A percentile compares a stretch with the other conserved stretches of the same genome.
Conservation (phyloP, 2,113 vertebrate species). For the Sphyrna mokarran region DNA sequence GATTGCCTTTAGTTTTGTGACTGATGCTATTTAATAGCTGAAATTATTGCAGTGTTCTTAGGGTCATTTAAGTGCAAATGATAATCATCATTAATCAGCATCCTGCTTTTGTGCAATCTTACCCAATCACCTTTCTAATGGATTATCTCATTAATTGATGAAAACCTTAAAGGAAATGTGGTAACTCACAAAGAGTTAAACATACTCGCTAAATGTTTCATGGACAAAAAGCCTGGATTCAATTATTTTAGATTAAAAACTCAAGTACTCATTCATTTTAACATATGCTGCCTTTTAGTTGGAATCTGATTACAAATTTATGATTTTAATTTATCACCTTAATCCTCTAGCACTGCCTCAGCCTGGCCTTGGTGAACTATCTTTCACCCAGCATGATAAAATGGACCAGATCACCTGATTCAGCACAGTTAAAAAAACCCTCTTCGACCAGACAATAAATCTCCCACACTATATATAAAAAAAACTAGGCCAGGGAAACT, state of each 20-base stretch:
- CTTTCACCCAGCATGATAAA: background rate
- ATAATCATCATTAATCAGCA: background rate
- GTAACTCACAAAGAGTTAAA: conserved; percentile 30
- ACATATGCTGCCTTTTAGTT: conserved; percentile 33
- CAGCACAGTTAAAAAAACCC: background rate
- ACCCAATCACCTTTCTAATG: background rate
- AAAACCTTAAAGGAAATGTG: background rate
- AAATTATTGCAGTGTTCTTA: conserved; percentile 6
- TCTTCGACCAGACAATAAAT: background rate
- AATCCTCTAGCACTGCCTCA: conserved; percentile 3
- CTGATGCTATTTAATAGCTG: background rate
- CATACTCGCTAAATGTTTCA: conserved; percentile 34
- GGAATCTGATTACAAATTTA: conserved; percentile 33
- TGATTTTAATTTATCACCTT: conserved; percentile 36
- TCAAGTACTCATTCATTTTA: conserved; percentile 33
- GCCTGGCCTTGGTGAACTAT: background rate
- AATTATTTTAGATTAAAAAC: conserved; percentile 37
- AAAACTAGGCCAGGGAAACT: background rate
- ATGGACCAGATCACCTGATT: background rate
- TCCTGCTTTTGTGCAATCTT: too few relatives aligned
- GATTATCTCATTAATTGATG: background rate
- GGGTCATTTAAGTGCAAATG: background rate
- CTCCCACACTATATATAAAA: background rate
- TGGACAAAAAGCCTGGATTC: conserved; percentile 26
- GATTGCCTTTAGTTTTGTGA: background rate